phyloP scores from a whole-genome alignment of 2,797 vertebrate species.

The Jordanella pulchra region DNA sequence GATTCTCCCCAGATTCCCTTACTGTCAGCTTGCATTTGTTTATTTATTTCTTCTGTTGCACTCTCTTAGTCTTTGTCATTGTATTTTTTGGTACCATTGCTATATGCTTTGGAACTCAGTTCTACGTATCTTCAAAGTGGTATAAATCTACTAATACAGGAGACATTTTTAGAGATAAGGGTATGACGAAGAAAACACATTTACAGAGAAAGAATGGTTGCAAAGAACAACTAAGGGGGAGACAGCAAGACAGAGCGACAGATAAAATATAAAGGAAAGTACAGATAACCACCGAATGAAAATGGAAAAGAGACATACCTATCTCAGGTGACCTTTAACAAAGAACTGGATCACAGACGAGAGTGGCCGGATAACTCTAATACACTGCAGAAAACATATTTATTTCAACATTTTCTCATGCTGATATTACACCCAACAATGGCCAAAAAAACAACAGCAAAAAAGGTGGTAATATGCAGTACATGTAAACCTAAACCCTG shows the following conservation, averaged over 20 bases:
- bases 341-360: constrained; percentile 54
- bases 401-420: constrained; percentile 64
- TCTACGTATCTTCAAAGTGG: too few species aligned
- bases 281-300: constrained; percentile 63
- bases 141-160: constrained; percentile 24
- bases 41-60: constrained; percentile 16
- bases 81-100: constrained; percentile 30
- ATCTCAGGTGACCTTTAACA: constrained; percentile 68
- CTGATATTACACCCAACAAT: constrained; percentile 63
- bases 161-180: constrained; percentile 16
- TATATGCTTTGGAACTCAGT: constrained; percentile 27
- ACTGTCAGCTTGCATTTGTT: constrained; percentile 40
- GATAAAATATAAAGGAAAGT: constrained; percentile 52
- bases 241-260: constrained; percentile 28
- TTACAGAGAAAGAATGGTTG: constrained; percentile 39
- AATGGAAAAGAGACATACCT: constrained; percentile 63
- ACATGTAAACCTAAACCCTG: constrained; percentile 39
- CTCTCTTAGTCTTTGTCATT: constrained; percentile 42
- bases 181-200: constrained; percentile 21
- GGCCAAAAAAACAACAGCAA: constrained; percentile 43
- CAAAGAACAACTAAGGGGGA: constrained; percentile 33
- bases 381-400: constrained; percentile 62
- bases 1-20: constrained; percentile 51
- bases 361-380: constrained; percentile 61
- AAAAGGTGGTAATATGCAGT: constrained; percentile 33